Conservation (phyloP, 1,140 invertebrate species). For the Meteorus sp. region DNA sequence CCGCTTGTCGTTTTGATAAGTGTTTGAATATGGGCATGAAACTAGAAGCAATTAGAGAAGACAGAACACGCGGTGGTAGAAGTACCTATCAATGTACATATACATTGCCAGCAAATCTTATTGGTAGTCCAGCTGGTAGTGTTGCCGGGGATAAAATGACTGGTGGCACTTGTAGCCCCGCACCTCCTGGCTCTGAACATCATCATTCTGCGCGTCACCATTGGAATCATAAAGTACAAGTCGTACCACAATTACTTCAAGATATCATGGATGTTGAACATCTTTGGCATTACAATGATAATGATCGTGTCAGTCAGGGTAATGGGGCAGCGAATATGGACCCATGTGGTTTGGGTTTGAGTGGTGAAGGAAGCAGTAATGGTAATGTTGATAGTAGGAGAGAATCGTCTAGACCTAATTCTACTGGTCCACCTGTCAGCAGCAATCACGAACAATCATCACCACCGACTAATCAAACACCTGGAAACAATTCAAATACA, state of each 20-base stretch:
- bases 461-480: constrained; percentile 28
- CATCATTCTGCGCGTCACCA: constrained; percentile 51
- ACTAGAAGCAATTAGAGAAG: constrained; percentile 93
- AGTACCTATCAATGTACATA: constrained; percentile 95
- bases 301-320: constrained; percentile 41
- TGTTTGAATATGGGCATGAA: constrained; percentile 97
- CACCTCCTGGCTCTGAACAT: constrained; percentile 49
- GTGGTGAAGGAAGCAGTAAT: constrained; percentile 14
- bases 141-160: constrained; percentile 46
- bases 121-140: constrained; percentile 59
- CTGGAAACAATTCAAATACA: constrained; percentile 45
- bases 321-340: constrained; percentile 25
- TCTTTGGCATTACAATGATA: constrained; percentile 87
- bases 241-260: constrained; percentile 61
- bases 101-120: constrained; percentile 71
- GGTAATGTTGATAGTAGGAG: constrained; percentile 22
- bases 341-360: constrained; percentile 16
- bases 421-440: constrained; percentile 25
- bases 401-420: constrained; percentile 31
- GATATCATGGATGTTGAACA: constrained; percentile 95
- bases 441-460: constrained; percentile 37
- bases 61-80: constrained; percentile 90
- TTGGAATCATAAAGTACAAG: constrained; percentile 54
- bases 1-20: constrained; percentile 95
- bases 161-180: constrained; percentile 50